phyloP scores from a whole-genome alignment of 1,140 invertebrate species.

The Stenopsyche tienmushanensis region DNA sequence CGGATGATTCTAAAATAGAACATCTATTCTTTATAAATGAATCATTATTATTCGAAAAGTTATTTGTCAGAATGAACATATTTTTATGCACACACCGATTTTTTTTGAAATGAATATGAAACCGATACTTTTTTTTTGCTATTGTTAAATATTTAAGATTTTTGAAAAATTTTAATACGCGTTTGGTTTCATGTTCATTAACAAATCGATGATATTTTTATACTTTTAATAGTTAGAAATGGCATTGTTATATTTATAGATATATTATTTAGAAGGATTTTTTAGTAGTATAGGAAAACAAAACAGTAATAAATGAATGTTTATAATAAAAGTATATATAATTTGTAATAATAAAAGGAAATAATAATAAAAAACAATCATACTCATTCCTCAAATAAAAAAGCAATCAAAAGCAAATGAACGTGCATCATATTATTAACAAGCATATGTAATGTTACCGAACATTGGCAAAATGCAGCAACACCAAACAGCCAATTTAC shows the following conservation, averaged over 20 bases:
- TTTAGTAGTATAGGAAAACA: conserved; percentile 5
- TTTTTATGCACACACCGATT: too few species aligned
- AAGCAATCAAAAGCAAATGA: not conserved
- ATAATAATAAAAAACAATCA: conserved; percentile 11
- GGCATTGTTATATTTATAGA: too few species aligned
- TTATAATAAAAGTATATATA: not conserved
- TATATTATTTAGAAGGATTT: too few species aligned
- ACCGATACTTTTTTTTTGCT: too few species aligned
- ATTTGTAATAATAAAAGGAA: conserved; percentile 1
- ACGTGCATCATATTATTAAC: not conserved
- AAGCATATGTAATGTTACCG: conserved; percentile 7
- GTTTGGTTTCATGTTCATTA: not conserved
- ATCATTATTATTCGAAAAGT: too few species aligned
- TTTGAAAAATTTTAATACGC: not conserved
- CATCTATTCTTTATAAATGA: too few species aligned
- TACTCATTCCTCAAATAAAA: not conserved
- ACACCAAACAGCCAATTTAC: conserved; percentile 19
- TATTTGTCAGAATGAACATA: too few species aligned
- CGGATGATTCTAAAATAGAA: too few species aligned
- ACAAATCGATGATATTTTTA: not conserved
- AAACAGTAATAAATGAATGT: conserved; percentile 27
- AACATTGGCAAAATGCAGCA: conserved; percentile 18
- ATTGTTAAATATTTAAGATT: too few species aligned
- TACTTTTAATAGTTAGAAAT: too few species aligned
- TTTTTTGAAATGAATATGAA: too few species aligned